Evolutionary conservation across 2,797 vertebrate species (phyloP).

Genomic region (Pygocentrus nattereri): DNA sequence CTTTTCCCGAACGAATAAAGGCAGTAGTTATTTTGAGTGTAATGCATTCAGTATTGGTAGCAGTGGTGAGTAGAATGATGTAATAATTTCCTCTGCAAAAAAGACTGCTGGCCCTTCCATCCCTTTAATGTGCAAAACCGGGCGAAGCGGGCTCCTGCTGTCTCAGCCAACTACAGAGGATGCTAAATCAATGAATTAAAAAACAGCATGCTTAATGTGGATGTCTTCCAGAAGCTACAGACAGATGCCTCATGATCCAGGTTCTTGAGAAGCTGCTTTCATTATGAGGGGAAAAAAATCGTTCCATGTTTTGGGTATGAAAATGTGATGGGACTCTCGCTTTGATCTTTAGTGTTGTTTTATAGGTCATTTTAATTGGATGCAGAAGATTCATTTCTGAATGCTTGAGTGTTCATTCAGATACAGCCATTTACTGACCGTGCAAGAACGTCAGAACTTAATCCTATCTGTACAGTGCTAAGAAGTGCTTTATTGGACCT

Average conservation of each 20-base stretch:
- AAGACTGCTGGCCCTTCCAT: slow-evolving; percentile 37
- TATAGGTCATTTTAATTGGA: not conserved
- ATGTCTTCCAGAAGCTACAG: not conserved
- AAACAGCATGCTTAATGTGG: not conserved
- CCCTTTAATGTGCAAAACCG: slow-evolving; percentile 51
- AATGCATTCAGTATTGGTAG: slow-evolving; percentile 39
- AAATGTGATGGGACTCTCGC: not conserved
- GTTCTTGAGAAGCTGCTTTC: not conserved
- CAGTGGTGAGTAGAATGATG: slow-evolving; percentile 4
- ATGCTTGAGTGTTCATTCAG: not conserved
- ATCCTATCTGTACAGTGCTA: not conserved
- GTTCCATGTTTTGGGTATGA: not conserved
- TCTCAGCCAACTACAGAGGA: slow-evolving; percentile 59
- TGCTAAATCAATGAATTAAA: slow-evolving; percentile 55
- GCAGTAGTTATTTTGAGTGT: not conserved
- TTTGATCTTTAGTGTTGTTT: not conserved
- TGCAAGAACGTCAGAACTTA: not conserved
- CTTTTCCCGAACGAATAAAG: slow-evolving; percentile 20
- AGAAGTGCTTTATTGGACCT: not conserved
- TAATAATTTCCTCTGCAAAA: slow-evolving; percentile 50
- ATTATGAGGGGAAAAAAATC: not conserved
- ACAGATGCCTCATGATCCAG: not conserved
- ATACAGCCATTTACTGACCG: too few relatives aligned
- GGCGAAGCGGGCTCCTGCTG: slow-evolving; percentile 47
- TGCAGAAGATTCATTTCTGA: not conserved